Base-by-base conservation (phyloP, 2,113 vertebrate species). In the Anser cygnoides region DNA sequence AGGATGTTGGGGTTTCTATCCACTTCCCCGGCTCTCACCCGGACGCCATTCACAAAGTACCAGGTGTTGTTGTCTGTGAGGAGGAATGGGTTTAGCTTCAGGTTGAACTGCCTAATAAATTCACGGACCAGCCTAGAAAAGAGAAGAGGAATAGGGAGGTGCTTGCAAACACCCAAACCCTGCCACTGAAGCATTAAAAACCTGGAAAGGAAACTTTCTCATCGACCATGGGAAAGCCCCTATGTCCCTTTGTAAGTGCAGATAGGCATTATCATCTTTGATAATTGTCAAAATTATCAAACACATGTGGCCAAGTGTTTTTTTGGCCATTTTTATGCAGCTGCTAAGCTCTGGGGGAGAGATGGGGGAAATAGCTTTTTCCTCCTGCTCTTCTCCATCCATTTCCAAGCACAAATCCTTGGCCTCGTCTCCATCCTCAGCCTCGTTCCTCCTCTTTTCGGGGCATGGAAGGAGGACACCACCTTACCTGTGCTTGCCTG, bases 401-500 rank as follows among this genome's bases (percentile, higher is more conserved):
- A 5, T 0, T 1, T 5, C 26, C 23, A 26, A 52, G 50, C 13
- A 25, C 23, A 23, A 43, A 70, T 11, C 77, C 61, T 57, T 19
- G 18, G 59, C 25, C 35, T 61, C 44, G 10, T 1, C 28, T 35
- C 22, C 10, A 18, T 6, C 19, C 25, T 11, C 2, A 0, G 11
- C 52, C 22, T 21, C 0, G 3, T 2, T 28, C 43, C 61, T 68
- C 25, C 5, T 6, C 41, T 11, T 22, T 2, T 3, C 13, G 0
- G 0, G 3, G 61, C 22, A 1, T 1, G 3, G 55, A 43, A 46
- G 46, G 3, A 15, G 55, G 71, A 6, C 6, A 0, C 0, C 2
- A 1, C 21, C 93, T 93, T 31, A 96, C 95, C 62, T 90, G 87
- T 96, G 95, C 31, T 62, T 82, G 35, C 10, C 1, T 0, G 95